Percentiles rank a stretch among this genome's conserved stretches.
These are phyloP conservation scores for Taurulus bubalis DNA, from an alignment of 2,113 vertebrate genomes.

Conservation along the genomic window DNA sequence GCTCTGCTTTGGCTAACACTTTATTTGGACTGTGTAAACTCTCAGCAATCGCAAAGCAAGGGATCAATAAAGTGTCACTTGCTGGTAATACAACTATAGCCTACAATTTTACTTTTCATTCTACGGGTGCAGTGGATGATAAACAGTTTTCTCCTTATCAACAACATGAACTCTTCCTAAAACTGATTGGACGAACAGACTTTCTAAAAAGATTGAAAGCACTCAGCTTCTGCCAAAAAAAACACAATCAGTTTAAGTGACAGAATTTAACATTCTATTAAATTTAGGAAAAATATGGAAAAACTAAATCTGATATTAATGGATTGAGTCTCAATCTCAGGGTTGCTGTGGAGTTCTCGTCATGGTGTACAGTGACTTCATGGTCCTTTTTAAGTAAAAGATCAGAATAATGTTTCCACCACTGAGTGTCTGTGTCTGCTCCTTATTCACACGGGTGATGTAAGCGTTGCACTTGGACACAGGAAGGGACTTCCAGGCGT, in stretches of 20 bases:
- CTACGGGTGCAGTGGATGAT: not conserved
- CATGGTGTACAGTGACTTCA: not conserved
- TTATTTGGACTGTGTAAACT: constrained; percentile 16
- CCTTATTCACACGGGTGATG: too few relatives aligned
- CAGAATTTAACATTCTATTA: not conserved
- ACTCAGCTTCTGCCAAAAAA: not conserved
- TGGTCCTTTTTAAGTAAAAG: too few relatives aligned
- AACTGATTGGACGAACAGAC: not conserved
- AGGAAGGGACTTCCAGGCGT: not conserved
- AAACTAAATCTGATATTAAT: not conserved
- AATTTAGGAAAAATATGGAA: not conserved
- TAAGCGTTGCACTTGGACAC: not conserved
- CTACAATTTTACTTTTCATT: not conserved
- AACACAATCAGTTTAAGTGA: not conserved
- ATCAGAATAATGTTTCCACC: not conserved
- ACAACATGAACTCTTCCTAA: not conserved
- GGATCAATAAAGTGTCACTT: not conserved
- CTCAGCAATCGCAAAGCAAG: constrained; percentile 2
- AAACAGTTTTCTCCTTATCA: not conserved
- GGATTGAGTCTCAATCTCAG: not conserved
- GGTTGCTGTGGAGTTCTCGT: not conserved
- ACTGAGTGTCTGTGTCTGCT: not conserved
- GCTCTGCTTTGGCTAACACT: not conserved
- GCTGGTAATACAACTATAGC: not conserved
- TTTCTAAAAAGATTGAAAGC: not conserved